phyloP scores from a whole-genome alignment of 2,888 invertebrate genomes.

The Podotricha telesiphe region DNA sequence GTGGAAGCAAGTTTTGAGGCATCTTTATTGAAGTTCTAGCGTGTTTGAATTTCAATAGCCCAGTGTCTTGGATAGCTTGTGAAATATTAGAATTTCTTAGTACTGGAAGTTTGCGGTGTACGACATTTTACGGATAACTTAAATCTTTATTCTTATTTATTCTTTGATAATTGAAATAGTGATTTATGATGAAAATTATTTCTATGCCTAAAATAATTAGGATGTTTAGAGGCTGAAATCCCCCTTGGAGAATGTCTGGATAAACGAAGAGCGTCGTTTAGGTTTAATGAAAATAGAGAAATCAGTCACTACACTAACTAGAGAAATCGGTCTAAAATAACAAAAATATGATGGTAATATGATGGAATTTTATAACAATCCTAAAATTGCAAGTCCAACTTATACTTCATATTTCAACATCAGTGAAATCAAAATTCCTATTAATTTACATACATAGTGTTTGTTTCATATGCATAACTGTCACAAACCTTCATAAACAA shows the following conservation, averaged over 20 bases:
- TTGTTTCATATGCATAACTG: not conserved
- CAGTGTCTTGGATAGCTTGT: not conserved
- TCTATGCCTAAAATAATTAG: too few species aligned
- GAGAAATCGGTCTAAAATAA: too few species aligned
- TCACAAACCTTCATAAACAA: not conserved
- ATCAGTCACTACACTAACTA: not conserved
- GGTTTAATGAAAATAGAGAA: not conserved
- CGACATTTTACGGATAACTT: not conserved
- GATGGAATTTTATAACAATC: too few species aligned
- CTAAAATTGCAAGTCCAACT: too few species aligned
- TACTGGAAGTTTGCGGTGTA: not conserved
- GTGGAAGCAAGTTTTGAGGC: not conserved
- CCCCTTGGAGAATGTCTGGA: not conserved
- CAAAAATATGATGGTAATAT: too few species aligned
- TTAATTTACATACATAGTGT: not conserved
- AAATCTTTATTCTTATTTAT: not conserved
- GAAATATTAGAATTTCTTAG: not conserved
- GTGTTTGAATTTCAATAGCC: not conserved
- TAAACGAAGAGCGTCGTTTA: not conserved
- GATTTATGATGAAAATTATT: too few species aligned
- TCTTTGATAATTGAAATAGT: not conserved
- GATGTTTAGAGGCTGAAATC: too few species aligned
- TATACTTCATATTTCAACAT: not conserved
- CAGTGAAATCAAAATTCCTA: not conserved
- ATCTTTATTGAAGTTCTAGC: conserved; percentile 1